Evolutionary conservation across 2,888 invertebrate genomes (phyloP).

Genomic region (Macaria liturata): DNA sequence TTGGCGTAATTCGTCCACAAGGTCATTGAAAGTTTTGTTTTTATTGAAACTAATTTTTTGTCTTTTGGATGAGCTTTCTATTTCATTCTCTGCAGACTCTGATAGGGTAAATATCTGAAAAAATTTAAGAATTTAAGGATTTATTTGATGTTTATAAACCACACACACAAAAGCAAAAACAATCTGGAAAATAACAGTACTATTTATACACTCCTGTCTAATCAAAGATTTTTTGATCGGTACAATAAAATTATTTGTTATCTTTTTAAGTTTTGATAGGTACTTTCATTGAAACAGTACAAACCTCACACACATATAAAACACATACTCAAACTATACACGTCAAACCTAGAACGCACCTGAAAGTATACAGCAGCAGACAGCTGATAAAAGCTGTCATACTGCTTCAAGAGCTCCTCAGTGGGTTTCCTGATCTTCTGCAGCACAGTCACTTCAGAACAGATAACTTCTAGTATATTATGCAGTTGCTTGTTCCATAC

Average conservation of each 20-base stretch:
- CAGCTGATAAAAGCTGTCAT: constrained; percentile 52
- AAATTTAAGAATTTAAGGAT: background rate
- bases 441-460: constrained; percentile 56
- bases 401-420: constrained; percentile 45
- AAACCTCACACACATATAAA: too few relatives aligned
- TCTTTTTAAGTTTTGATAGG: too few relatives aligned
- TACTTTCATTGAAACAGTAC: too few relatives aligned
- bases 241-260: too few relatives aligned
- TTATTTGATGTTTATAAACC: too few relatives aligned
- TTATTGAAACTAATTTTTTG: constrained; percentile 56
- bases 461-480: constrained; percentile 66
- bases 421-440: constrained; percentile 58
- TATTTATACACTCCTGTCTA: too few relatives aligned
- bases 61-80: constrained; percentile 53
- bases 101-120: constrained; percentile 44
- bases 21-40: constrained; percentile 59
- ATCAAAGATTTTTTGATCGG: too few relatives aligned
- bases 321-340: too few relatives aligned
- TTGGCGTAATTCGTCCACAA: constrained; percentile 60
- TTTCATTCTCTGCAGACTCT: constrained; percentile 38
- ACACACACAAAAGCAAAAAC: too few relatives aligned
- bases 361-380: constrained; percentile 67
- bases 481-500: constrained; percentile 64
- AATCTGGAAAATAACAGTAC: too few relatives aligned
- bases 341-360: constrained; percentile 42